A percentile compares a stretch with the other conserved stretches of the same genome.
These are phyloP conservation scores for Lasioglossum zephyrum DNA, from an alignment of 2,888 invertebrate species.

Conservation along the genomic window DNA sequence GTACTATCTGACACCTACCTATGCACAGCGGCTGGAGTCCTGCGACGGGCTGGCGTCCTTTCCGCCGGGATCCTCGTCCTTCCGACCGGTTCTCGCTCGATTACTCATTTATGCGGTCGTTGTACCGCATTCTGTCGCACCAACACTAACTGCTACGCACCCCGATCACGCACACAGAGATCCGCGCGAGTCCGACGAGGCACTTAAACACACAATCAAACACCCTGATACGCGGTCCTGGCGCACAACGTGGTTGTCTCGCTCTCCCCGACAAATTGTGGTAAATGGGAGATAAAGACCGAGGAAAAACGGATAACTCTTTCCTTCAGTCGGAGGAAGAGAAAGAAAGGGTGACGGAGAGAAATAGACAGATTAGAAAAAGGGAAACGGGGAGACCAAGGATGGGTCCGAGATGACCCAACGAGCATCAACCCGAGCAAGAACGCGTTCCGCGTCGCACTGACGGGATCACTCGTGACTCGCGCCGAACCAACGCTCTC, in stretches of 20 bases:
- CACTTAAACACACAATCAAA: slow-evolving; percentile 5
- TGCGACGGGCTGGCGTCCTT: slow-evolving; percentile 61
- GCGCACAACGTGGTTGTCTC: slow-evolving; percentile 12
- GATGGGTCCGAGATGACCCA: not conserved
- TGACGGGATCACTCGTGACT: slow-evolving; percentile 71
- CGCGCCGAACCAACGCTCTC: slow-evolving; percentile 74
- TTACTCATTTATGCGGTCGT: slow-evolving; percentile 58
- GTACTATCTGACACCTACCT: slow-evolving; percentile 58
- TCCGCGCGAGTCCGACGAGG: not conserved
- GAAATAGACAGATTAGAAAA: not conserved
- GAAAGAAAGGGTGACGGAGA: not conserved
- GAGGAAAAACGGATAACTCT: not conserved
- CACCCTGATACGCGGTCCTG: not conserved
- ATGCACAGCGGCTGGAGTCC: slow-evolving; percentile 55
- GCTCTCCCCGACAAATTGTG: not conserved
- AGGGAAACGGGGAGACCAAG: slow-evolving; percentile 13
- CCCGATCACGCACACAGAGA: slow-evolving; percentile 44
- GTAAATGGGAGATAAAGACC: not conserved
- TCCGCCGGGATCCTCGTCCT: slow-evolving; percentile 54
- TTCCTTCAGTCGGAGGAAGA: not conserved
- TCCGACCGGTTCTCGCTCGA: slow-evolving; percentile 59
- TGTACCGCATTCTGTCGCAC: slow-evolving; percentile 55
- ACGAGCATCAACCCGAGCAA: slow-evolving; percentile 52
- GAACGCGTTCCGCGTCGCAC: slow-evolving; percentile 78
- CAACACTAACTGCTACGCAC: slow-evolving; percentile 31